Base-by-base conservation (phyloP, 2,797 vertebrate genomes). In the Melopsittacus undulatus region DNA sequence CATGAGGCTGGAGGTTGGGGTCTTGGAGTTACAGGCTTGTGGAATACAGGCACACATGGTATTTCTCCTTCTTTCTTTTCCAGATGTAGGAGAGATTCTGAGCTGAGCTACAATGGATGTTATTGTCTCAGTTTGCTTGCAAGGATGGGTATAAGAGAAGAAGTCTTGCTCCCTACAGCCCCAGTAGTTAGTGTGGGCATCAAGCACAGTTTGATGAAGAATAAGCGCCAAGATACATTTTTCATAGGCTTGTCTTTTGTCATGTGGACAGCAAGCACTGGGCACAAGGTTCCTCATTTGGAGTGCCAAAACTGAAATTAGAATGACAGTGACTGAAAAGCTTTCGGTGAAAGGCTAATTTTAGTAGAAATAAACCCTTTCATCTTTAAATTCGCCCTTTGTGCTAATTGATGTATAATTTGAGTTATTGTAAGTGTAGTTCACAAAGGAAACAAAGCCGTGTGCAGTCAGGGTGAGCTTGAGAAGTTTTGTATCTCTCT, bases 301-400 rank as follows among this genome's bases (percentile, higher is more conserved):
- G 22, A 43, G 68, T 38, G 36, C 36, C 0, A 1, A 66, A 92
- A 48, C 19, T 11, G 34, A 56, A 91, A 81, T 0, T 0, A 26
- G 45, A 75, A n/a, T 9, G 19, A 1, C 42, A 64, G 48, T 2
- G 23, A 67, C 61, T 3, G 3, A 51, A 82, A 73, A 54, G 12
- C 51, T 40, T 32, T 30, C 0, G 2, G 13, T 17, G n/a, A 42
- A 89, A 81, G 21, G 8, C 3, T 38, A 14, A 23, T 40, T 83
- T 86, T 49, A 43, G 40, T 64, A 46, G 1, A 10, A 10, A 67
- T 14, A 13, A 24, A 5, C 1, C 1, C 13, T 76, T 78, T 46
- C 5, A 13, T 79, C n/a, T 73, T 67, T 6, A 64, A 92, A 83
- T 68, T 26, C 13, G 14, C 3, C 6, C 21, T 78, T 83, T n/a